A percentile compares a stretch with the other conserved stretches of the same genome.
These are phyloP conservation scores for Coremacera marginata DNA, from an alignment of 2,888 invertebrate species.

Conservation along the genomic window DNA sequence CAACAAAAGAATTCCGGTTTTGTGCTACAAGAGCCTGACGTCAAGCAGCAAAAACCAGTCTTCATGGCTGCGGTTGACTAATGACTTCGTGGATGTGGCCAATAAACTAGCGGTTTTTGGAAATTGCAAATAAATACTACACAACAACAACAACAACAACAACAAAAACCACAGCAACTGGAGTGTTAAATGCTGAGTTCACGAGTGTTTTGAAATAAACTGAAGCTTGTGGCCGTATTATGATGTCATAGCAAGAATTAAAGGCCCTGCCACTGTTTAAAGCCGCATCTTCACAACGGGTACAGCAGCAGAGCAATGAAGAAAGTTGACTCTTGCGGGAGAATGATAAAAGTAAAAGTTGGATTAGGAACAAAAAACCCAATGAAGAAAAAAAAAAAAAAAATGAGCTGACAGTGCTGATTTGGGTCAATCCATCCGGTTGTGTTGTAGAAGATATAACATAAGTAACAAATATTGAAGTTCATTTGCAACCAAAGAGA, in stretches of 20 bases:
- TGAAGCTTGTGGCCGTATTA: background rate
- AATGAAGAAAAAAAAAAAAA: background rate
- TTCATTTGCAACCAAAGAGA: background rate
- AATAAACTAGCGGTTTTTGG: constrained; percentile 17
- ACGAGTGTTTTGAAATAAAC: constrained; percentile 3
- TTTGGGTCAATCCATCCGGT: background rate
- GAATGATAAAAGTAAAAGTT: constrained; percentile 29
- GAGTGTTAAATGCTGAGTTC: background rate
- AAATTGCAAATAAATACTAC: background rate
- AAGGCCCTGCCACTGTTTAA: background rate
- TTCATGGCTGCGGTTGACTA: constrained; percentile 16
- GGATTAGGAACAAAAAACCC: background rate
- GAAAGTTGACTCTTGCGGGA: background rate
- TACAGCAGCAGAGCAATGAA: background rate
- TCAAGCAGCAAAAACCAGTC: constrained; percentile 22
- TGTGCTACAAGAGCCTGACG: background rate
- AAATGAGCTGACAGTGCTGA: too few species aligned
- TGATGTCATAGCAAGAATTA: background rate
- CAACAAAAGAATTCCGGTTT: constrained; percentile 28
- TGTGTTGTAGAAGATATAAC: background rate
- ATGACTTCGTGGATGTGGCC: background rate
- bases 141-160: background rate
- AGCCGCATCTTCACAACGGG: too few species aligned
- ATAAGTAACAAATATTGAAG: background rate
- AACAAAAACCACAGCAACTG: background rate